Percentiles rank a stretch among this genome's conserved stretches.
Conservation (phyloP, 30 jellyfish, hydroid and myxozoan species). For the Mastigias papua region DNA sequence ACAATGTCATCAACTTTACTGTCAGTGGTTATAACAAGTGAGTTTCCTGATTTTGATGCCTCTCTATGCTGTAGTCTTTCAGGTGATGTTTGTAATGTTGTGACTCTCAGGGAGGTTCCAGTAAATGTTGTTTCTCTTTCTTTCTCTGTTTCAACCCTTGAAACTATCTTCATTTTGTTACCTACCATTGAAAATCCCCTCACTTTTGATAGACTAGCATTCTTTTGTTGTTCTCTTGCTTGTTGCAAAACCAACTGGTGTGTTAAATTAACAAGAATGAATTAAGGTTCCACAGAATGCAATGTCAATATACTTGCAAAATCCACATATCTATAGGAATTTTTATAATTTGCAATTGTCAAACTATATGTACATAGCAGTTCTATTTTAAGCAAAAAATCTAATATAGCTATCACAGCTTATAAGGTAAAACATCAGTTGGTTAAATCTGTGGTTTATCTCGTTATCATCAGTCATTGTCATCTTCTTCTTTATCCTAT, state of each 20-base stretch:
- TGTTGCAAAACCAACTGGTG: constrained; percentile 8
- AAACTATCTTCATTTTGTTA: constrained; percentile 25
- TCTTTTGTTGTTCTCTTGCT: constrained; percentile 50
- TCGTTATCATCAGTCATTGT: too few relatives aligned
- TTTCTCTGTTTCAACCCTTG: constrained; percentile 53
- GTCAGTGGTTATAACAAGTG: constrained; percentile 36
- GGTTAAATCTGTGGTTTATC: too few relatives aligned
- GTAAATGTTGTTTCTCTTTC: constrained; percentile 74
- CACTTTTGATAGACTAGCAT: constrained; percentile 10
- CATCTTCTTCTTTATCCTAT: too few relatives aligned
- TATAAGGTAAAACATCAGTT: too few relatives aligned
- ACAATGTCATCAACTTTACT: neutral
- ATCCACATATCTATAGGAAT: neutral
- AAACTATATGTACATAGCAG: too few relatives aligned
- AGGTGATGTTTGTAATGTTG: constrained; percentile 63
- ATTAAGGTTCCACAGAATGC: neutral
- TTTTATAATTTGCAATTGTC: too few relatives aligned
- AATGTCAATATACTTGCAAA: neutral
- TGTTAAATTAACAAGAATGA: neutral
- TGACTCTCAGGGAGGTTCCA: constrained; percentile 78
- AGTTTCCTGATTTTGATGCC: constrained; percentile 18
- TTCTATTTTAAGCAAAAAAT: too few relatives aligned
- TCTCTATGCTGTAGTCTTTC: constrained; percentile 47
- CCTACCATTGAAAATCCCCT: constrained; percentile 45
- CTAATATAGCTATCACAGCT: too few relatives aligned